Percentiles rank a stretch among this genome's conserved stretches.
Conservation (phyloP, 2,113 vertebrate species). For the Sceloporus undulatus region DNA sequence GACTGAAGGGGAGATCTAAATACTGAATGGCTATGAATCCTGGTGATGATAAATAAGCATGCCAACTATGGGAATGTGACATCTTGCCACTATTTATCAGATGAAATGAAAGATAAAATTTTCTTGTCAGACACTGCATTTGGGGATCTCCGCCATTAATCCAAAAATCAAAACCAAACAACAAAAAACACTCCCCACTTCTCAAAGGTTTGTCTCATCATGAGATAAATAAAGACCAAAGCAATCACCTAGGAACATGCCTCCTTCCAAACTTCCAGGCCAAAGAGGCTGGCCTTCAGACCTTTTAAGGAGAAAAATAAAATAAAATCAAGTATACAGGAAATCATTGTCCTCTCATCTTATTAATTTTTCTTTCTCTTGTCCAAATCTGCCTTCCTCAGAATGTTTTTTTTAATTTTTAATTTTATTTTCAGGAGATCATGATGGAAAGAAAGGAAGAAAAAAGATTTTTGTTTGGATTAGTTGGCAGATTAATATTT, state of each 20-base stretch:
- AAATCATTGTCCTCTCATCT: fast-evolving
- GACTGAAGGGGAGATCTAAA: constrained; percentile 55
- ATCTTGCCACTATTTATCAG: constrained; percentile 51
- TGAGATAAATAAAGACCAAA: constrained; percentile 13
- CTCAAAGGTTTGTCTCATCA: constrained; percentile 7
- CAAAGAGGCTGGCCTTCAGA: fast-evolving
- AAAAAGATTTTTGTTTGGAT: background rate
- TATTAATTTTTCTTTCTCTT: background rate
- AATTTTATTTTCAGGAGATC: background rate
- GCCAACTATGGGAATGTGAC: constrained; percentile 6
- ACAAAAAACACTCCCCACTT: constrained; percentile 16
- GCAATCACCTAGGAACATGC: background rate
- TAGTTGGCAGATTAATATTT: constrained; percentile 7
- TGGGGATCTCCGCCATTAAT: background rate
- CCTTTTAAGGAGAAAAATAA: background rate
- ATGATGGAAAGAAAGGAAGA: background rate
- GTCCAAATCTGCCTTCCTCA: background rate
- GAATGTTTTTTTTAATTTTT: background rate
- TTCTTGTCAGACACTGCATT: background rate
- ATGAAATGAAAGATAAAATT: constrained; percentile 45
- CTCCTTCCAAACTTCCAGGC: constrained; percentile 19
- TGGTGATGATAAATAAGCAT: constrained; percentile 58
- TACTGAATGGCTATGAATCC: constrained; percentile 16
- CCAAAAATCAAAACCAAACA: background rate
- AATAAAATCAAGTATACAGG: fast-evolving